Conservation (phyloP, 2,113 vertebrate species). For the Tonatia bakeri region DNA sequence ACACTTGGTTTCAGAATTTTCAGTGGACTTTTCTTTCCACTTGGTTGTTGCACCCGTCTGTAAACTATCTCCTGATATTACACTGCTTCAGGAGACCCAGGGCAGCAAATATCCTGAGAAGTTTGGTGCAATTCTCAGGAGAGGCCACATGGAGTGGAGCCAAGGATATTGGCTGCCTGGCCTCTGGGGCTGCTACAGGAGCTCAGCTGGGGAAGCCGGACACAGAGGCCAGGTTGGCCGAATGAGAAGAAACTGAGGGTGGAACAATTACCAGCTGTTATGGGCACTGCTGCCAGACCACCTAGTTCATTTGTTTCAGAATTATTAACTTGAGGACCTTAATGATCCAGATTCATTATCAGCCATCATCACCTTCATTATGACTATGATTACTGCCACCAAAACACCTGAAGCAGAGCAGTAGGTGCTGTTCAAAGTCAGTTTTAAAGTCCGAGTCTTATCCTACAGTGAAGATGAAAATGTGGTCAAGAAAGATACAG, state of each 20-base stretch:
- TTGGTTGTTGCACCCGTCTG: not conserved
- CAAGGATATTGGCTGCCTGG: not conserved
- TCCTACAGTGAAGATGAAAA: not conserved
- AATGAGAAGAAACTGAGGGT: not conserved
- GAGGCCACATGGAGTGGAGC: no score
- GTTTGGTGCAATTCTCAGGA: not conserved
- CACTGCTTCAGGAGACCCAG: not conserved
- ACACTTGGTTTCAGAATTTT: not conserved
- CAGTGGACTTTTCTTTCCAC: not conserved
- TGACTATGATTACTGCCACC: not conserved
- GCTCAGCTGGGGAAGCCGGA: not conserved
- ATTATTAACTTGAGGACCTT: conserved; percentile 43
- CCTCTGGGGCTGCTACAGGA: not conserved
- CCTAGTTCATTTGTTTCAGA: conserved; percentile 23
- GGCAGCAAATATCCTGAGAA: not conserved
- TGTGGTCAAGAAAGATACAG: not conserved
- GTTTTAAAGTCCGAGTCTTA: not conserved
- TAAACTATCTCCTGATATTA: not conserved
- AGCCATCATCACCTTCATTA: conserved; percentile 7
- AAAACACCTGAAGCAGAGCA: not conserved
- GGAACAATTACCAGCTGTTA: not conserved
- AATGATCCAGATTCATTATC: conserved; percentile 26
- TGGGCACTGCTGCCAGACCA: not conserved
- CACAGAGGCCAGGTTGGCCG: not conserved
- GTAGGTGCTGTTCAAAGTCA: not conserved